Base-by-base conservation (phyloP, 2,888 invertebrate species). In the Crossocerus cetratus region DNA sequence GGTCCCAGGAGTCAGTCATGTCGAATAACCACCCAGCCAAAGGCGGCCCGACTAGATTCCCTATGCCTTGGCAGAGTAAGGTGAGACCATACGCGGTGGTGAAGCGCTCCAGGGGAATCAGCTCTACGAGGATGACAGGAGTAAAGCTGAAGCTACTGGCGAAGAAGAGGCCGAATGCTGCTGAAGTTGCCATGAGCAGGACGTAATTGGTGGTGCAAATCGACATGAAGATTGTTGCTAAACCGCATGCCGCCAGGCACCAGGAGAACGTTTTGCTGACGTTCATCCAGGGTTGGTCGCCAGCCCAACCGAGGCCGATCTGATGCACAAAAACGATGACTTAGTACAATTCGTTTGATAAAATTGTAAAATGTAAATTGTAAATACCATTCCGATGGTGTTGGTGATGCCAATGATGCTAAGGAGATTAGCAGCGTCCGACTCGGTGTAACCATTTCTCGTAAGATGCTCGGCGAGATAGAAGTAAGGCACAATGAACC, bases 401-500 rank as follows among this genome's bases (percentile, higher is more conserved):
- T 97, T 98, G 2, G 96, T 95, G 74, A 97, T 93, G 22, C 98
- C 98, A 83, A 98, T 96, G 64, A 96, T 92, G 63, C 98, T 96
- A 77, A 98, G 93, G 81, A 98, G 93, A 73, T 93, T 93, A 3
- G 97, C 96, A 3, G 95, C 95, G 61, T 95, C 94, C 49, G 94
- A 92, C 80, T 95, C 94, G 2, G 92, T 92, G 83, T 95, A 96
- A 0, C 94, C 94, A 74, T 93, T 92, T 11, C 93, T 93, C 44
- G 93, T 93, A 91, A 97, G 94, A 88, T 96, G 94, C 86, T 98
- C 97, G 65, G 96, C 95, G 75, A 98, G 92, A 91, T 97, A 98
- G 89, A 98, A 96, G 91, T 99, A 99, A 14, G 98, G 98, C 69
- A 98, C 96, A 86, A 99, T 98, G 90, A 96, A 96, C 96, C 97